Evolutionary conservation across 2,797 vertebrate species (phyloP), one percentile per base, ranked within the genome.

Genomic region (Myiotriccus ornatus): DNA sequence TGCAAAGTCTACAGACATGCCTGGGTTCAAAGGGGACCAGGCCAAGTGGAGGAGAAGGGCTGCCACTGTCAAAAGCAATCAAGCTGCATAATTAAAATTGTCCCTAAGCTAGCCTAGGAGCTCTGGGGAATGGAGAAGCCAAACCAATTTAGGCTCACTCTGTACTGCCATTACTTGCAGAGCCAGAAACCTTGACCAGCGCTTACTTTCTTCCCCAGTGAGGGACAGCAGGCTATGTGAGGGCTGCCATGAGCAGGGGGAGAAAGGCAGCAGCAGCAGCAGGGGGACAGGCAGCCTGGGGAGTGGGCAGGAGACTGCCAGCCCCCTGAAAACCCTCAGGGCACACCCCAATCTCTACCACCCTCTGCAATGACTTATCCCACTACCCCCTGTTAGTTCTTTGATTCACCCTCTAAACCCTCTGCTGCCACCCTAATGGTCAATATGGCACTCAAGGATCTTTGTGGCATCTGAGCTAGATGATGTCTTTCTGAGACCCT

Each of bases 291-390:
- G 5, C 23, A 68, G 30, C n/a, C n/a, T 21, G 47, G 18, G 9
- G 5, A 84, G 12, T 0, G 0, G 9, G 25, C 22, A 69, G 37
- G 9, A 68, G 24, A 21, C 23, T 34, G 15, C 6, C 49, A 70
- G 56, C 3, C 16, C 35, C 39, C 0, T 0, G 0, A 27, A 71
- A 59, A 43, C 18, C 18, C 70, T 41, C 41, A 50, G 65, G 34
- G 28, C 19, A 43, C 27, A 15, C 10, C 6, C 2, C 8, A 46
- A 5, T n/a, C 30, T 57, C 76, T 44, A 22, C 14, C 24, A 65
- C 14, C 15, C 39, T 70, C 56, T 67, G 27, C 21, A 39, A 11
- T 41, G n/a, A 35, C 22, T 0, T n/a, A 46, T 47, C 39, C 62
- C 57, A 6, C 30, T 80, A 23, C 19, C 4, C 43, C 15, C 24